Conservation (phyloP, 2,113 vertebrate genomes). For the Antennarius striatus region DNA sequence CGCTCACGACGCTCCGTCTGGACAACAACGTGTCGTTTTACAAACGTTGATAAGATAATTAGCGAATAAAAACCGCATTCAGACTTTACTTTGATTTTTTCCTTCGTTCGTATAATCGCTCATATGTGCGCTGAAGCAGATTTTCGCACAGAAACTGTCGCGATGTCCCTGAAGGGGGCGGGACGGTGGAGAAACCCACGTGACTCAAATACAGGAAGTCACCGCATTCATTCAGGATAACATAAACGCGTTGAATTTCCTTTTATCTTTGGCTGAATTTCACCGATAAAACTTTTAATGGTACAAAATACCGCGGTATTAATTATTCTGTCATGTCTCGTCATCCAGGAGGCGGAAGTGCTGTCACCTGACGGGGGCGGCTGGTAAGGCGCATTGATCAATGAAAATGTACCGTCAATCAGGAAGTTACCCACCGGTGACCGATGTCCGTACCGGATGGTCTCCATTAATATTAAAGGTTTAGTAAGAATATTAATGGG, state of each 20-base stretch:
- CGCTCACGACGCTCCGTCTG: no score
- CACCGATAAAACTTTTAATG: neutral
- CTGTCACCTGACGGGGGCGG: slow-evolving; percentile 35
- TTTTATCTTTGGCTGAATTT: rapidly evolving
- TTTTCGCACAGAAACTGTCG: no score
- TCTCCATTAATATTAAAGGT: neutral
- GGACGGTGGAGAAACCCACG: no score
- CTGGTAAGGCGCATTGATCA: slow-evolving; percentile 46
- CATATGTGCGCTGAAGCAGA: no score
- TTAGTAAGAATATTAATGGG: neutral
- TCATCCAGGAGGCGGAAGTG: slow-evolving; percentile 5
- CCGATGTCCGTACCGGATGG: rapidly evolving
- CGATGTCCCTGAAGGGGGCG: no score
- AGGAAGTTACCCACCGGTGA: no score
- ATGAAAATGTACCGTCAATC: neutral
- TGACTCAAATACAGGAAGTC: no score
- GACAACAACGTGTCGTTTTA: no score
- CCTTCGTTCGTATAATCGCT: no score
- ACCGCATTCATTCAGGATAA: no score
- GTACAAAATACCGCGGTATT: neutral
- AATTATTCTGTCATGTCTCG: neutral
- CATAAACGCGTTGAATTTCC: neutral
- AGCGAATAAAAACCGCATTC: neutral
- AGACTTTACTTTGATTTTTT: no score
- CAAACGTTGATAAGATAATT: no score